phyloP scores from a whole-genome alignment of 2,888 invertebrate species.

The Phyto melanocephala region DNA sequence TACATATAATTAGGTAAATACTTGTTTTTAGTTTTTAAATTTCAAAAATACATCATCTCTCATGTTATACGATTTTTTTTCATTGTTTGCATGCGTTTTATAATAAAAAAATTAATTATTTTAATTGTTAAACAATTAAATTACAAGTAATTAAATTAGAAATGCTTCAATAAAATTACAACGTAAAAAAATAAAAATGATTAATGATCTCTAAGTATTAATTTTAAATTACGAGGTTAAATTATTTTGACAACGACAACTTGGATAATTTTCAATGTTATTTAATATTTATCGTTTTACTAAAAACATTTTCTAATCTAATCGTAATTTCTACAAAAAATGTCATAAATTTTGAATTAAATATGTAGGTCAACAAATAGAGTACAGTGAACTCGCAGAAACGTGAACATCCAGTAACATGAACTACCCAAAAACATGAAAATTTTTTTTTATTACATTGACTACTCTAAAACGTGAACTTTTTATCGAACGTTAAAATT shows the following conservation, averaged over 20 bases:
- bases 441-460: too few relatives aligned
- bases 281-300: too few relatives aligned
- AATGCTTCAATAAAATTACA: constrained; percentile 17
- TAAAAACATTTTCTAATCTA: too few relatives aligned
- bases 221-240: constrained; percentile 9
- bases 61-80: neutral
- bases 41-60: neutral
- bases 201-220: constrained; percentile 18
- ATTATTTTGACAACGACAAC: neutral
- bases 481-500: too few relatives aligned
- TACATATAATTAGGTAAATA: constrained; percentile 9
- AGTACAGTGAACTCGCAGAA: too few relatives aligned
- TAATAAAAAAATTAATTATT: constrained; percentile 29
- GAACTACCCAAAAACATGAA: too few relatives aligned
- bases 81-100: constrained; percentile 14
- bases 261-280: too few relatives aligned
- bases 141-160: constrained; percentile 41
- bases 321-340: too few relatives aligned
- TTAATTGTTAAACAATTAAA: constrained; percentile 47
- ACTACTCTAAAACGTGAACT: too few relatives aligned
- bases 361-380: too few relatives aligned
- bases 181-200: neutral
- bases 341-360: too few relatives aligned
- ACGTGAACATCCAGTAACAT: too few relatives aligned
- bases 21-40: neutral